phyloP scores from a whole-genome alignment of 2,113 vertebrate species.

The Prolemur simus region DNA sequence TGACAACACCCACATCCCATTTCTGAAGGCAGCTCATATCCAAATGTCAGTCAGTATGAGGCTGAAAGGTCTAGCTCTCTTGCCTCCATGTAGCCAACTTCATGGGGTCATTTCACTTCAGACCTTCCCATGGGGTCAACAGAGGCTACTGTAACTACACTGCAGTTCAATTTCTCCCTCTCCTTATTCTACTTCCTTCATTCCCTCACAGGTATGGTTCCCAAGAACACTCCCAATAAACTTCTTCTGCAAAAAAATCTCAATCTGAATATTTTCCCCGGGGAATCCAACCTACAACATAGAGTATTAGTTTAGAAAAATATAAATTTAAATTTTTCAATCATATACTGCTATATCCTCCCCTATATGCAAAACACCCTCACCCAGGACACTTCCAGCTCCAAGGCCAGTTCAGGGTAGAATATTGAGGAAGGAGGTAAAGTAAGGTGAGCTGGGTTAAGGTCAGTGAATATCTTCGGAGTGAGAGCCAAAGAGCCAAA shows the following conservation, averaged over 20 bases:
- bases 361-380: background rate
- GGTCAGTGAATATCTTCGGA: background rate
- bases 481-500: background rate
- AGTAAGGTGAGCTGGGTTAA: background rate
- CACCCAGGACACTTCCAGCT: background rate
- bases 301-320: background rate
- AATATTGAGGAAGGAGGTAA: background rate
- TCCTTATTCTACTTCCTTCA: background rate
- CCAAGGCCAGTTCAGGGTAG: background rate
- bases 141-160: background rate
- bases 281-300: background rate
- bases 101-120: background rate
- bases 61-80: background rate
- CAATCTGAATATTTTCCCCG: background rate
- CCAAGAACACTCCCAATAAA: background rate
- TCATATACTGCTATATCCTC: background rate
- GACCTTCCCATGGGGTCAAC: too few relatives aligned
- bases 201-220: background rate
- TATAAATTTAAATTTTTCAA: background rate
- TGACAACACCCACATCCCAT: background rate
- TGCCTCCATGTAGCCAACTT: background rate
- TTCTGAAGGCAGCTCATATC: background rate
- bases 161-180: background rate
- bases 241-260: background rate
- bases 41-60: background rate